Percentiles rank a stretch among this genome's conserved stretches.
Conservation (phyloP, 1,140 invertebrate genomes). For the Dryas iulia region DNA sequence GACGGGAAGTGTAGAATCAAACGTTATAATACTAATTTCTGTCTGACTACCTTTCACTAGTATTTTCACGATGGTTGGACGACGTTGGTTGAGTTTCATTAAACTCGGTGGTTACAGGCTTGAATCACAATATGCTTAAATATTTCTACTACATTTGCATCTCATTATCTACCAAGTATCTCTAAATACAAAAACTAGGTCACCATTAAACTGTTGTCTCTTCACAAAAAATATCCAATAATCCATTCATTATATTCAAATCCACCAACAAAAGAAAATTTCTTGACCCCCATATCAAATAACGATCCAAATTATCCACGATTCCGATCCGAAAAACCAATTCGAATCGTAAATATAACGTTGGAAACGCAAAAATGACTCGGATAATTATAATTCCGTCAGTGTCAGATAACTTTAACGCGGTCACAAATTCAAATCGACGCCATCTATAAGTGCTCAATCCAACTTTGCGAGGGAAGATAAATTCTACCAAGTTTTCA, state of each 20-base stretch:
- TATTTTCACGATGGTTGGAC: no score
- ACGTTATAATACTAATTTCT: no score
- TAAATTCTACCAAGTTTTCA: conserved; percentile 34
- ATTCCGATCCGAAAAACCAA: background rate
- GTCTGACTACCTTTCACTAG: no score
- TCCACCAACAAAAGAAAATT: background rate
- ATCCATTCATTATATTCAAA: background rate
- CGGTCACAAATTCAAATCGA: conserved; percentile 35
- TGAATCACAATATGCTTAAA: no score
- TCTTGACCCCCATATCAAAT: background rate
- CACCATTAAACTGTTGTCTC: background rate
- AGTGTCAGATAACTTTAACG: conserved; percentile 34
- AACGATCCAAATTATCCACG: background rate
- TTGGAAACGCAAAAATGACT: conserved; percentile 21
- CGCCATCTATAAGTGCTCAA: conserved; percentile 34
- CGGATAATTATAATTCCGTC: conserved; percentile 34
- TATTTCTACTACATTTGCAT: no score
- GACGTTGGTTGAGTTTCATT: no score
- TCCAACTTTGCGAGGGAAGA: conserved; percentile 32
- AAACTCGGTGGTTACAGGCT: no score
- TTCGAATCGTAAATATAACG: background rate
- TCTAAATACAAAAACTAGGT: background rate
- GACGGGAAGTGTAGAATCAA: no score
- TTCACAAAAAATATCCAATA: background rate
- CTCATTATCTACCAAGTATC: background rate